These are phyloP conservation scores for Brachyalestes nurse DNA, from an alignment of 2,797 vertebrate genomes.

Conservation along the genomic window DNA sequence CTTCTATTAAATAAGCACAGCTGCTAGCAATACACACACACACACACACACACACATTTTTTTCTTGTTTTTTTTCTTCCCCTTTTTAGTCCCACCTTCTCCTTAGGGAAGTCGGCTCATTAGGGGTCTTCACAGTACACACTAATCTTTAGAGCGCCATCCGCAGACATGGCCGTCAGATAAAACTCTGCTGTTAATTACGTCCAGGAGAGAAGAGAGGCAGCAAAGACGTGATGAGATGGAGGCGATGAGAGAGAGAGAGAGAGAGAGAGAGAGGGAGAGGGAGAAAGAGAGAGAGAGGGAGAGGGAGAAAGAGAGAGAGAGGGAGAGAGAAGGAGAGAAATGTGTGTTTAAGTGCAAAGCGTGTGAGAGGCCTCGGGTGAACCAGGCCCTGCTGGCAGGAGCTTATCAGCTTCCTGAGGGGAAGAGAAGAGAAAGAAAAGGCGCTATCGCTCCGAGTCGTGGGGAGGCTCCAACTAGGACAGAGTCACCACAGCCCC, in stretches of 20 bases:
- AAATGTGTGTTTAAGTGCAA: neutral
- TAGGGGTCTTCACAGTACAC: conserved; percentile 28
- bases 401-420: conserved; percentile 53
- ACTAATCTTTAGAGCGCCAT: conserved; percentile 36
- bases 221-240: neutral
- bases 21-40: conserved; percentile 28
- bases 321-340: neutral
- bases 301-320: conserved; percentile 26
- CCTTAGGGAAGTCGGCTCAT: conserved; percentile 45
- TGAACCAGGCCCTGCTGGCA: conserved; percentile 50
- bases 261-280: conserved; percentile 19
- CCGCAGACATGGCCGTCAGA: conserved; percentile 42
- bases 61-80: no score
- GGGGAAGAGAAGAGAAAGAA: conserved; percentile 50
- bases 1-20: conserved; percentile 52
- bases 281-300: conserved; percentile 9
- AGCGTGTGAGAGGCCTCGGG: conserved; percentile 40
- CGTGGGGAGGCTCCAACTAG: neutral
- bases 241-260: conserved; percentile 22
- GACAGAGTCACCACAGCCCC: neutral
- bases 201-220: conserved; percentile 30
- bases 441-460: conserved; percentile 34
- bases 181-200: conserved; percentile 50
- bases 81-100: conserved; percentile 42
- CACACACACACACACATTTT: conserved; percentile 23